These are phyloP conservation scores for Aurelia sp. DNA, from an alignment of 30 jellyfish, hydroid and myxozoan genomes.

Conservation along the genomic window DNA sequence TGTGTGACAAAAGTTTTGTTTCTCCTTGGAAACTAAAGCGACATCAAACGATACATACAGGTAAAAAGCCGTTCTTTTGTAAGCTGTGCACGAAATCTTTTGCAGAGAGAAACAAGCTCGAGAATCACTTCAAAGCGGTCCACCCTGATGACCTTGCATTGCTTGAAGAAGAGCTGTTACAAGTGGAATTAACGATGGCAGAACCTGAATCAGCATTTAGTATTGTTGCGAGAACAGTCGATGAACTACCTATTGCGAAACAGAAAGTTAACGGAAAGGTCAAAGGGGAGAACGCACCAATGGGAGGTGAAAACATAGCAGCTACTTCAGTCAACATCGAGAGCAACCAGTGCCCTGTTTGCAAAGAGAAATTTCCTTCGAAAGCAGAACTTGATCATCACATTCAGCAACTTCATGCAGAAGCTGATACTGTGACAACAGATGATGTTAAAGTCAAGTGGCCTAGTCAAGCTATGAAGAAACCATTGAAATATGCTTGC, in stretches of 20 bases:
- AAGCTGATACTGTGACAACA: not conserved
- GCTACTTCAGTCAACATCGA: too few relatives aligned
- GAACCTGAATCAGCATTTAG: constrained; percentile 54
- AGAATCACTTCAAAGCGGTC: constrained; percentile 37
- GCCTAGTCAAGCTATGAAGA: constrained; percentile 4
- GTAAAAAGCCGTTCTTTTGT: constrained; percentile 60
- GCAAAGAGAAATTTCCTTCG: constrained; percentile 9
- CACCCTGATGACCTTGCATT: constrained; percentile 37
- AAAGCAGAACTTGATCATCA: constrained; percentile 4
- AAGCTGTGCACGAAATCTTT: constrained; percentile 58
- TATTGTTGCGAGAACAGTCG: constrained; percentile 50
- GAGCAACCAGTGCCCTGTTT: not conserved
- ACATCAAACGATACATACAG: constrained; percentile 61
- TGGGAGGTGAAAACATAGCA: too few relatives aligned
- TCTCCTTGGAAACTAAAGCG: constrained; percentile 76
- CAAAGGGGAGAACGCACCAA: too few relatives aligned
- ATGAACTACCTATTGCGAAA: not conserved
- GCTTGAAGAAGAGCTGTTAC: constrained; percentile 30
- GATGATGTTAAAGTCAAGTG: not conserved
- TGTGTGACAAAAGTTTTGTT: constrained; percentile 36
- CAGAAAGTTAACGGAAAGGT: constrained; percentile 2
- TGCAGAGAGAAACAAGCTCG: constrained; percentile 68
- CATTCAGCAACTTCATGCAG: constrained; percentile 14
- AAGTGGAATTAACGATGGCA: constrained; percentile 36
- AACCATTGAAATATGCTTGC: constrained; percentile 46